Evolutionary conservation across 1,140 invertebrate species (phyloP), one percentile per base, ranked within the genome.

Genomic region (Melanaphis sacchari): DNA sequence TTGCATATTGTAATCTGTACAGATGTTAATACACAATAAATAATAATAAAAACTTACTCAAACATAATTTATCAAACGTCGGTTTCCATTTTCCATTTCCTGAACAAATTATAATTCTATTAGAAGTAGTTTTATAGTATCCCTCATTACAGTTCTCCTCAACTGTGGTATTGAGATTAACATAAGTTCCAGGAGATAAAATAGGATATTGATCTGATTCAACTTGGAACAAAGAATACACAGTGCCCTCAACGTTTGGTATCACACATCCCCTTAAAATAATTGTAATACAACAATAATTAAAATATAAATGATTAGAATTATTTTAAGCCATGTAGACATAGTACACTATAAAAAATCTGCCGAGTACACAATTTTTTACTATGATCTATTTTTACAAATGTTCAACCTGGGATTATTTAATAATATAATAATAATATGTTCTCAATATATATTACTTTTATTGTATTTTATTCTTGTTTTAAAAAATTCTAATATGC

Each of bases 31-130:
- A 81, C 5, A 81, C 36, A 38, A 66, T 81, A 38, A 21, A 81
- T 81, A 81, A 81, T 26, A 41, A 84, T 31, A 41, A 24, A 85
- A 31, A 43, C 84, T 85, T 85, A 85, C 84, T 85, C 84, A 85
- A 85, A 85, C 84, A 85, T 43, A 85, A n/a, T 43, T 85, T 41
- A 43, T 24, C 26, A n/a, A 6, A 2, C 9, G 26, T 31, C 31
- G 84, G 38, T 31, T 15, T 31, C 84, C 40, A 85, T 31, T 43
- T 26, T 85, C 84, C 84, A 31, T 31, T 43, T n/a, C 21, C 21
- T 7, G 26, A n/a, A 43, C 84, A 85, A 18, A 85, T n/a, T 43
- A 31, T 85, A 41, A 85, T 26, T 18, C 24, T 43, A 6, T 41
- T 15, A 85, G 38, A 9, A 31, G 3, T n/a, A n/a, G 26, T 85